phyloP scores from a whole-genome alignment of 1,140 invertebrate species.

The Propsilocerus akamusi region DNA sequence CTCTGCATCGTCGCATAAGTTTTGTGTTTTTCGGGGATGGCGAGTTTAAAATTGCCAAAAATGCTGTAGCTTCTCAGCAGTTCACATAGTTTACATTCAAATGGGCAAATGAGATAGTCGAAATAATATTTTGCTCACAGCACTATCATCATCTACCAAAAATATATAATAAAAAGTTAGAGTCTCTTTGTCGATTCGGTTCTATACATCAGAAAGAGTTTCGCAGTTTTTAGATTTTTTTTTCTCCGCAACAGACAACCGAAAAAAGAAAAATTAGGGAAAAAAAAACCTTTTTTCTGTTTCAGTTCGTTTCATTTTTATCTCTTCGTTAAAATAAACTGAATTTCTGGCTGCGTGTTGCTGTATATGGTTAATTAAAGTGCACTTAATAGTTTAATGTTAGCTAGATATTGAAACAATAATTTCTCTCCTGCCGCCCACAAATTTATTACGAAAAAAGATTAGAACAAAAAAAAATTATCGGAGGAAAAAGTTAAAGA shows the following conservation, averaged over 20 bases:
- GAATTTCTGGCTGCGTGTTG: no score
- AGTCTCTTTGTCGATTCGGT: neutral
- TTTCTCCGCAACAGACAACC: neutral
- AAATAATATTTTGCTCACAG: no score
- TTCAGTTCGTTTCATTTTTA: neutral
- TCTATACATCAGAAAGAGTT: no score
- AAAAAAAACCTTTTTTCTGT: neutral
- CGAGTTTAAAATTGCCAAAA: no score
- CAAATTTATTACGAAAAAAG: neutral
- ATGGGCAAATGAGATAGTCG: no score
- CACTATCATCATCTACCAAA: no score
- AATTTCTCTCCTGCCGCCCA: neutral
- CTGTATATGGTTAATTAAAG: constrained; percentile 4
- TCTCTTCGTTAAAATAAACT: no score
- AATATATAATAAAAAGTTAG: no score
- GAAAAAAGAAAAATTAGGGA: neutral
- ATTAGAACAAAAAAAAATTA: neutral
- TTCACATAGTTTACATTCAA: no score
- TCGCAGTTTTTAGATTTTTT: constrained; percentile 2
- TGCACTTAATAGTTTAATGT: constrained; percentile 4
- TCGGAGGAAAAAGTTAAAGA: neutral
- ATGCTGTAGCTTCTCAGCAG: no score
- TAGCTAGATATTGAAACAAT: neutral
- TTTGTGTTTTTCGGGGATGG: no score
- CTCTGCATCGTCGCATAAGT: no score